Conservation (phyloP, 2,888 invertebrate genomes). For the Pogonocherus hispidulus region DNA sequence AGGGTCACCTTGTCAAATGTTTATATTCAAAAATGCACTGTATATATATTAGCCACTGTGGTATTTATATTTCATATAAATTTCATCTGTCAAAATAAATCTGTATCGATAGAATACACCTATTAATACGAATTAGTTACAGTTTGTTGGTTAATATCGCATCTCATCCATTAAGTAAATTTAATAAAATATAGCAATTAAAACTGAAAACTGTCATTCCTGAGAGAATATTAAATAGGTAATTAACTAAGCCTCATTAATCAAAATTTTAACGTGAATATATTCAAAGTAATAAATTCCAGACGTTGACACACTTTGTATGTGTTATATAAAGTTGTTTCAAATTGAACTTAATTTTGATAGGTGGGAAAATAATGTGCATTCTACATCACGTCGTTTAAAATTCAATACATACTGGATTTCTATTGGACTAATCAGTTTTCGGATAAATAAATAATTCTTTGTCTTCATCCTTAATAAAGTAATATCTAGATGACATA, state of each 20-base stretch:
- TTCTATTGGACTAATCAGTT: neutral
- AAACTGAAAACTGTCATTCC: constrained; percentile 4
- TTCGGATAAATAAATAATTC: constrained; percentile 1
- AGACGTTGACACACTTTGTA: neutral
- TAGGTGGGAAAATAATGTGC: neutral
- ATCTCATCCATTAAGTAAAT: constrained; percentile 1
- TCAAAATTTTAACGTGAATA: constrained; percentile 4
- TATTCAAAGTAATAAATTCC: constrained; percentile 5
- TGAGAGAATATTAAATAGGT: neutral
- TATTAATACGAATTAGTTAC: too few species aligned
- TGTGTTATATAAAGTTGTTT: constrained; percentile 6
- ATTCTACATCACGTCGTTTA: neutral
- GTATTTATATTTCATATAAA: too few species aligned
- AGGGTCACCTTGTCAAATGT: too few species aligned
- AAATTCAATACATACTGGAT: neutral
- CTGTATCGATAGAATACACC: too few species aligned
- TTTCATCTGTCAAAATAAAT: too few species aligned
- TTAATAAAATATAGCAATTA: constrained; percentile 4
- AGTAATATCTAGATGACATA: too few species aligned
- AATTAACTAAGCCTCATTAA: constrained; percentile 6
- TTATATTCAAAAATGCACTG: too few species aligned
- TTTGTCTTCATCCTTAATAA: too few species aligned
- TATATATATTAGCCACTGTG: too few species aligned
- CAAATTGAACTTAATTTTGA: neutral
- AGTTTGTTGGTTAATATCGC: too few species aligned